Conservation (phyloP, 2,797 vertebrate species). For the Gephyroberyx darwinii region DNA sequence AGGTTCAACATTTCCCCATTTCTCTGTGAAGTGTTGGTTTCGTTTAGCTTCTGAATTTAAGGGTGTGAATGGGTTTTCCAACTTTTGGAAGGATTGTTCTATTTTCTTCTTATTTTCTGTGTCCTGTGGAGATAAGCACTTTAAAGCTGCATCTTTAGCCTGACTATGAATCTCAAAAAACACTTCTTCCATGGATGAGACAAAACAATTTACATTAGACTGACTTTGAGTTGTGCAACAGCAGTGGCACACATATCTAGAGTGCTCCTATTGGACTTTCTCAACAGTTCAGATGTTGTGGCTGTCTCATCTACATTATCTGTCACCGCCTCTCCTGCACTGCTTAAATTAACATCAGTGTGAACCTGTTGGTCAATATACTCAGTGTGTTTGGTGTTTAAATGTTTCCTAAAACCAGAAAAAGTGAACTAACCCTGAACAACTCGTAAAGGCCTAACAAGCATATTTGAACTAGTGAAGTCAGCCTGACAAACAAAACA, state of each 20-base stretch:
- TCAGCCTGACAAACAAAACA: slow-evolving; percentile 47
- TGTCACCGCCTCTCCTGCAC: slow-evolving; percentile 5
- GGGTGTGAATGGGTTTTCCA: slow-evolving; percentile 38
- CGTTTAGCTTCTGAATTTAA: slow-evolving; percentile 54
- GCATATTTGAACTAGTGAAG: slow-evolving; percentile 39
- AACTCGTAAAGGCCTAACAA: slow-evolving; percentile 43
- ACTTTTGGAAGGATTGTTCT: slow-evolving; percentile 37
- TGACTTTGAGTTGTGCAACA: slow-evolving; percentile 32
- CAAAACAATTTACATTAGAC: slow-evolving; percentile 29
- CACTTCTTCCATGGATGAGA: slow-evolving; percentile 27
- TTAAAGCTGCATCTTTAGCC: slow-evolving; percentile 40
- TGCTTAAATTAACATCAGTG: slow-evolving; percentile 26
- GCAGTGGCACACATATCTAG: slow-evolving; percentile 26
- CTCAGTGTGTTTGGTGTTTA: slow-evolving; percentile 37
- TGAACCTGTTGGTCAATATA: slow-evolving; percentile 19
- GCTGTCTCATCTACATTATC: slow-evolving; percentile 14
- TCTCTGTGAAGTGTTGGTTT: slow-evolving; percentile 26
- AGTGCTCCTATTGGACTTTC: slow-evolving; percentile 21
- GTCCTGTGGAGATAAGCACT: slow-evolving; percentile 41
- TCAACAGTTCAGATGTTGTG: slow-evolving; percentile 6
- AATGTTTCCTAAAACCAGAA: slow-evolving; percentile 56
- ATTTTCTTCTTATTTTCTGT: slow-evolving; percentile 22
- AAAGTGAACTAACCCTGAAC: slow-evolving; percentile 48
- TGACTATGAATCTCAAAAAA: slow-evolving; percentile 34
- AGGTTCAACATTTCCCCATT: slow-evolving; percentile 42